Evolutionary conservation across 1,140 invertebrate genomes (phyloP), one percentile per base, ranked within the genome.

Genomic region (Lethrus apterus): DNA sequence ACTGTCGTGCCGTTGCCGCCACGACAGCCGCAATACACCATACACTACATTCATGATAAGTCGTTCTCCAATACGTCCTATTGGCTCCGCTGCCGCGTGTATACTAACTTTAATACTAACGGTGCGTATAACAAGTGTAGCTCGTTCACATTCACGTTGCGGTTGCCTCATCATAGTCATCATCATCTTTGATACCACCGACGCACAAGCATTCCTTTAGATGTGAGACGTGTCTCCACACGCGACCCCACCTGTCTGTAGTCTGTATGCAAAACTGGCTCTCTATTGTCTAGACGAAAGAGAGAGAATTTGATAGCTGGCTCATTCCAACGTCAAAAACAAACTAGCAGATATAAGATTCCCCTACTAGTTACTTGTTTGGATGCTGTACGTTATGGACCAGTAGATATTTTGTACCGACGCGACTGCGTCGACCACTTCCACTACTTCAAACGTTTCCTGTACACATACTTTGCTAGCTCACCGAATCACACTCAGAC

Each of bases 11-110:
- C 47, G 46, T 43, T 44, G 35, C 42, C 48, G 48, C 36, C 45
- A 46, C 51, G 45, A 50, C 54, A 55, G 49, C 43, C 45, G 45
- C 46, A 26, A 46, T 29, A 60, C 58, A 50, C 46, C 51, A 46
- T 56, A 54, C 50, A 45, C 44, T 45, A 35, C 46, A 44, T 44
- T 50, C 55, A 52, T 49, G 36, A 47, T 56, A 14, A 32, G 30
- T 41, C 50, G 45, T 46, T 52, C 50, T 52, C 50, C 38, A 41
- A 20, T 41, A 41, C 38, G 29, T 41, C 29, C 38, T 26, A n/a
- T n/a, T n/a, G 23, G 38, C 23, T 41, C 34, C 19, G 23, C 34
- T 20, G 34, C 34, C 17, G 34, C n/a, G 23, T 17, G 23, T 20
- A 20, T 36, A 36, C 34, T 36, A 36, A 19, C n/a, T n/a, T n/a